Base-by-base conservation (phyloP, 2,113 vertebrate species). In the Todiramphus chloris region DNA sequence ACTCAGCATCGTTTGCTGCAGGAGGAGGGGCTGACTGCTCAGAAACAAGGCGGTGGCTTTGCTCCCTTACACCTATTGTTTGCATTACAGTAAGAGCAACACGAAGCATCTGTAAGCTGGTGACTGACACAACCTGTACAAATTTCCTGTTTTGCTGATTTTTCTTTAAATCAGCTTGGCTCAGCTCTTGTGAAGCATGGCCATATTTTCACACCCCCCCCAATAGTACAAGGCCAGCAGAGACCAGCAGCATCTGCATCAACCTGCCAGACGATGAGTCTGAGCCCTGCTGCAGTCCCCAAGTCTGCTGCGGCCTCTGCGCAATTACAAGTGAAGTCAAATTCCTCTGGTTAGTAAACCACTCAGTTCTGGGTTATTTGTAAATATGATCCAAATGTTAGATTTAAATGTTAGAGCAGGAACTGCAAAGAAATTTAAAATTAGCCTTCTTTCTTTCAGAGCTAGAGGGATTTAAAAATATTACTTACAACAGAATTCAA, bases 1-100 rank as follows among this genome's bases (percentile, higher is more conserved):
- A n/a, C 50, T 30, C 78, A 5, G 93, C 78, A 70, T 19, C 31
- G 0, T 23, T 76, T 82, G 69, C 95, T 89, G 95, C 94, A 84
- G 94, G 80, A 96, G 96, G 95, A 92, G 94, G 92, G 67, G 96
- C 91, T 1, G 33, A 1, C 76, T 48, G 85, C 86, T 92, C 64
- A 63, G 41, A 50, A 80, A 27, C 3, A 1, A 75, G 86, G 90
- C 68, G 18, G 83, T 5, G 89, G 95, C 93, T 96, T 74, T 83
- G 0, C 88, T 90, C 86, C 28, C 66, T 93, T 73, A 53, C 80
- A 68, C 89, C 92, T 60, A 94, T 92, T 91, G 85, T 97, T 80
- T 46, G 76, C 73, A 8, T 17, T 43, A 58, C n/a, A 41, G 72
- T 33, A 31, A 31, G 8, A 83, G 86, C 63, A 83, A 78, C 73